Evolutionary conservation across 2,888 invertebrate species (phyloP), one percentile per base, ranked within the genome.

Genomic region (Harpalus rubripes): DNA sequence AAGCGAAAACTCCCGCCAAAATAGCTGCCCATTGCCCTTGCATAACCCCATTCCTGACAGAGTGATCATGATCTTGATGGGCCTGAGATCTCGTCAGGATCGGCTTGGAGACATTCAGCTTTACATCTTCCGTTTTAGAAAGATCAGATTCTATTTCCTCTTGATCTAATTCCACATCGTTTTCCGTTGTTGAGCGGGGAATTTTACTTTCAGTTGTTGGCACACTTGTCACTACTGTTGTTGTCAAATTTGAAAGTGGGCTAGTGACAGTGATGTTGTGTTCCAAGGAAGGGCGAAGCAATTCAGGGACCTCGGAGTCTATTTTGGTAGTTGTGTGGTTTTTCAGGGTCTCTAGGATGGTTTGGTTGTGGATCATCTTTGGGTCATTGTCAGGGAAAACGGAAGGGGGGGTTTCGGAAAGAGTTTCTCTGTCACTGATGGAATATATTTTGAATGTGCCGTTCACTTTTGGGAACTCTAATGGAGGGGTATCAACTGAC

Each of bases 261-360:
- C 15, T 4, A 15, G 59, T n/a, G 7, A 18, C 6, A 15, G 59
- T 22, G 39, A 39, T 6, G 32, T 4, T 65, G 32, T 68, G 12
- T 7, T 68, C 7, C 7, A 68, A 39, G 6, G 41, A 7, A 8
- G 16, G n/a, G 6, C 7, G 15, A 26, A 63, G 5, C 92, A 93
- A 92, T 88, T 93, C 93, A 87, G 92, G 92, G 52, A 92, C 92
- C 88, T 93, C 93, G 0, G 92, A 90, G 83, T 86, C 44, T 1
- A 18, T 44, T 15, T 74, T 74, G 5, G 8, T 44, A 15, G 78
- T 44, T 74, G 85, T 80, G 16, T 74, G 59, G 39, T 32, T 15
- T 39, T 68, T 68, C 0, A 74, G 16, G 10, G 41, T 15, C 41
- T 85, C 76, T 44, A 85, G 65, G 74, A 85, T 85, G 6, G 86